Conservation (phyloP, 2,888 invertebrate genomes). For the Barypeithes pellucidus region DNA sequence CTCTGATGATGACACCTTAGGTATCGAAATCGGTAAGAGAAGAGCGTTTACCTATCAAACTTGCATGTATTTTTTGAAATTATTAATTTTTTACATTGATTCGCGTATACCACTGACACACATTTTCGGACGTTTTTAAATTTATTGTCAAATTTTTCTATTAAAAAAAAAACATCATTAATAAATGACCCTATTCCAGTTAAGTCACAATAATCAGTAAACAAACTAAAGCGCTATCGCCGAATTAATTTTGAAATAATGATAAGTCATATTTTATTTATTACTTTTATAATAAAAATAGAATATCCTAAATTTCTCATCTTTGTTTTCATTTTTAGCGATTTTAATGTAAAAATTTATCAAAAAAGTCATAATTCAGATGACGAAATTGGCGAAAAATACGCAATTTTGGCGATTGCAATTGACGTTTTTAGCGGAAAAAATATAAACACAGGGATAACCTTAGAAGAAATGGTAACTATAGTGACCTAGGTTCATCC, state of each 20-base stretch:
- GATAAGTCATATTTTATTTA: conserved; percentile 1
- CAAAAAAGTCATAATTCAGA: conserved; percentile 10
- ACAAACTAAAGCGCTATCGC: too few relatives aligned
- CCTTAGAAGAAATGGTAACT: conserved; percentile 1
- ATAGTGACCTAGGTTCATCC: conserved; percentile 15
- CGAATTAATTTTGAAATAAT: neutral
- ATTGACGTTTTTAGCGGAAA: conserved; percentile 29
- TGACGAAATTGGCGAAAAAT: conserved; percentile 27
- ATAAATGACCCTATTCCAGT: too few relatives aligned
- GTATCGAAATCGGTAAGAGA: too few relatives aligned
- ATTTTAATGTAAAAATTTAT: conserved; percentile 48
- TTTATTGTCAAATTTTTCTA: too few relatives aligned
- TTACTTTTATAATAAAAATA: conserved; percentile 6
- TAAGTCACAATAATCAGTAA: too few relatives aligned
- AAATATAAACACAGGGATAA: conserved; percentile 39
- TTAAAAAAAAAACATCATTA: too few relatives aligned
- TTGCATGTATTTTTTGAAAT: too few relatives aligned
- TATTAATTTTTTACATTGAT: too few relatives aligned
- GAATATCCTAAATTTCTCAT: neutral
- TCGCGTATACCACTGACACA: too few relatives aligned
- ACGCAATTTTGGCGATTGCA: conserved; percentile 14
- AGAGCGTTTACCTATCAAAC: too few relatives aligned
- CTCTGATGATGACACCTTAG: too few relatives aligned
- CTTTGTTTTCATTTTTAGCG: conserved; percentile 19
- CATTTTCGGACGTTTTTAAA: too few relatives aligned